Conservation (phyloP, 1,140 invertebrate genomes). For the Ptiloglossa arizonensis region DNA sequence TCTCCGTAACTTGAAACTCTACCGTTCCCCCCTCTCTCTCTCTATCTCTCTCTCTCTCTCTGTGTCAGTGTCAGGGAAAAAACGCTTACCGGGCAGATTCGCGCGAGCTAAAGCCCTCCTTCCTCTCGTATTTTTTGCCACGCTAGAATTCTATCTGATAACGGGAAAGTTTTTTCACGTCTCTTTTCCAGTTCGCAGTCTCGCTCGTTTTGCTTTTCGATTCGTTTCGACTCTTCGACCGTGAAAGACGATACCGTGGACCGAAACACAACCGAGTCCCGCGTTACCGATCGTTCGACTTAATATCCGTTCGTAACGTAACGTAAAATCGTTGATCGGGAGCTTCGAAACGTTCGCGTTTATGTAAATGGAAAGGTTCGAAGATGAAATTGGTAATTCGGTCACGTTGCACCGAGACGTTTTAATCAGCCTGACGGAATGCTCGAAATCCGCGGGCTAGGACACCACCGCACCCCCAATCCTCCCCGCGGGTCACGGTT, state of each 20-base stretch:
- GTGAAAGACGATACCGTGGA: slow-evolving; percentile 41
- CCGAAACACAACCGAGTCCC: no score
- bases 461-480: no score
- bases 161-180: slow-evolving; percentile 48
- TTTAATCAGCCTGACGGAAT: slow-evolving; percentile 56
- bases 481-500: no score
- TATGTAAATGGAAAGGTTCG: slow-evolving; percentile 20
- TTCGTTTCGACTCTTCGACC: neutral
- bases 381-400: slow-evolving; percentile 55
- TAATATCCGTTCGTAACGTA: slow-evolving; percentile 12
- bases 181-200: neutral
- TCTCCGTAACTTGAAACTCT: slow-evolving; percentile 60
- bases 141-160: slow-evolving; percentile 62
- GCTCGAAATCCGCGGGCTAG: slow-evolving; percentile 1
- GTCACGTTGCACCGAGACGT: slow-evolving; percentile 36
- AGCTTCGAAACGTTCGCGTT: slow-evolving; percentile 12
- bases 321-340: slow-evolving; percentile 24
- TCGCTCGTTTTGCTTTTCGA: neutral
- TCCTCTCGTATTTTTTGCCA: slow-evolving; percentile 61
- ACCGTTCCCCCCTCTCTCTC: neutral
- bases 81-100: slow-evolving; percentile 62
- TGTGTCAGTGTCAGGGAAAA: slow-evolving; percentile 44
- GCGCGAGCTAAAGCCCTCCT: slow-evolving; percentile 54
- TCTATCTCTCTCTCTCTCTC: neutral
- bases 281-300: slow-evolving; percentile 20